A percentile compares a stretch with the other conserved stretches of the same genome.
phyloP scores from a whole-genome alignment of 1,140 invertebrate genomes.

The Trigoniulus corallinus region DNA sequence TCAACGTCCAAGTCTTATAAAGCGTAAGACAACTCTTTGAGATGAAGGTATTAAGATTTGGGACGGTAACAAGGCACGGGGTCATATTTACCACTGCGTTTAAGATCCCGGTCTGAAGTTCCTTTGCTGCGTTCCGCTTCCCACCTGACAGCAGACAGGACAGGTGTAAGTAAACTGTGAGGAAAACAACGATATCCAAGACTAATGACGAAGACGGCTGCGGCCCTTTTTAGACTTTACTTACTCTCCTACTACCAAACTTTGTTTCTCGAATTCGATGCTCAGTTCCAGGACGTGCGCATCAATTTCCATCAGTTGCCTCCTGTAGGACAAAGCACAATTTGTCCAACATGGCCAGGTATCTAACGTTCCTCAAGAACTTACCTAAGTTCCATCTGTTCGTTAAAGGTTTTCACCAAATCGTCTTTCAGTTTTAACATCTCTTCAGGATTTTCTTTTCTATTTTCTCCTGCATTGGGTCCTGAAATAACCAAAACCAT shows the following conservation, averaged over 20 bases:
- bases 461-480: too few species aligned
- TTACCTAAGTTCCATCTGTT: slow-evolving; percentile 70
- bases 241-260: slow-evolving; percentile 60
- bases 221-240: too few species aligned
- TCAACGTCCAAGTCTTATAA: slow-evolving; percentile 33
- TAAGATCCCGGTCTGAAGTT: too few species aligned
- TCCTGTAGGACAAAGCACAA: slow-evolving; percentile 20
- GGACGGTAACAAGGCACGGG: too few species aligned
- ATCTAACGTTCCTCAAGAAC: not conserved
- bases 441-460: slow-evolving; percentile 20
- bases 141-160: too few species aligned
- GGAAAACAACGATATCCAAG: too few species aligned
- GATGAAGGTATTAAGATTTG: too few species aligned
- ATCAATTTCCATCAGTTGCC: slow-evolving; percentile 69
- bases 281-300: slow-evolving; percentile 63
- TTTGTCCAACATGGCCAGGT: not conserved
- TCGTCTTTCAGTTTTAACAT: slow-evolving; percentile 58
- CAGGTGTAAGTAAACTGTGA: too few species aligned
- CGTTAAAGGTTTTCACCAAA: slow-evolving; percentile 69
- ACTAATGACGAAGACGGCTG: too few species aligned
- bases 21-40: too few species aligned
- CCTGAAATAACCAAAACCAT: too few species aligned
- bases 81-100: not conserved
- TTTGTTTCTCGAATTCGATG: slow-evolving; percentile 67
- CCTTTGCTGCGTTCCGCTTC: too few species aligned